phyloP scores from a whole-genome alignment of 2,113 vertebrate genomes.

The Notiomystis cincta region DNA sequence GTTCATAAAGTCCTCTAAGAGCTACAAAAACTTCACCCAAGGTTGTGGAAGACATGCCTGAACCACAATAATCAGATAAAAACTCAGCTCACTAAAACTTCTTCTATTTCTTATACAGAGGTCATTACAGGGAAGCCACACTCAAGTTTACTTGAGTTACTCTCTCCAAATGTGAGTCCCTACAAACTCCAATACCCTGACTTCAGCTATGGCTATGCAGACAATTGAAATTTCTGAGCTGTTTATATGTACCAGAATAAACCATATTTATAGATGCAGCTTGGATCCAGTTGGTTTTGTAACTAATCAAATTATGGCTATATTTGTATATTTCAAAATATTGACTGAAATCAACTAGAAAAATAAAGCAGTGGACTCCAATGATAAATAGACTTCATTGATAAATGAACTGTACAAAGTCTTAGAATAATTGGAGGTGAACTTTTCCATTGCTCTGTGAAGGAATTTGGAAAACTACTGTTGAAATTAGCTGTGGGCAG shows the following conservation, averaged over 20 bases:
- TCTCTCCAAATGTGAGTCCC: neutral
- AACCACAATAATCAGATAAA: neutral
- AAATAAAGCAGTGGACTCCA: neutral
- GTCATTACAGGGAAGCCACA: neutral
- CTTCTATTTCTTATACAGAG: neutral
- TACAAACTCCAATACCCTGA: neutral
- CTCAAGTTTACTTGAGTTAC: neutral
- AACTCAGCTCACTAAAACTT: neutral
- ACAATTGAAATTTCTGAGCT: neutral
- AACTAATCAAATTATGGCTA: neutral
- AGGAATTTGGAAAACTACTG: neutral
- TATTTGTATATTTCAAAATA: neutral
- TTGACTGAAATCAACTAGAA: neutral
- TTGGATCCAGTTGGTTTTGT: neutral
- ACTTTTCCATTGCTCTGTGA: neutral
- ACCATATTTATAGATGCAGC: neutral
- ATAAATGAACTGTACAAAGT: neutral
- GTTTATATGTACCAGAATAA: neutral
- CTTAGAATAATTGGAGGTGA: neutral
- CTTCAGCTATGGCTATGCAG: neutral
- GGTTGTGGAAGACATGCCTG: neutral
- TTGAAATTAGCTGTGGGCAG: neutral
- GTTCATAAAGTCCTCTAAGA: neutral
- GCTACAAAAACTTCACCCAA: neutral
- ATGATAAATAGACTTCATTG: neutral